A percentile compares a stretch with the other conserved stretches of the same genome.
These are phyloP conservation scores for Eurosta solidaginis DNA, from an alignment of 1,140 invertebrate species.

Conservation along the genomic window DNA sequence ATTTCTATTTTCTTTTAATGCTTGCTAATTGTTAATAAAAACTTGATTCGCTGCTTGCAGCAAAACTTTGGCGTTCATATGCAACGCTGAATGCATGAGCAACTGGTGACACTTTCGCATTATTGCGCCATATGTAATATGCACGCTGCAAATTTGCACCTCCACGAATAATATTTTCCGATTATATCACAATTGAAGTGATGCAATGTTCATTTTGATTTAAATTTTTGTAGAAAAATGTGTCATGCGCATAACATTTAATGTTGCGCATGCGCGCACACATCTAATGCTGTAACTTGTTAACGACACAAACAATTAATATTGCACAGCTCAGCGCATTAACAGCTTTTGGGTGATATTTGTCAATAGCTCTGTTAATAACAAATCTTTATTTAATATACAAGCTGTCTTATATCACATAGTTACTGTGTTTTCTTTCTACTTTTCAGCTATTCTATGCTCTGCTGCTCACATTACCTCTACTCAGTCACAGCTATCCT, in stretches of 20 bases:
- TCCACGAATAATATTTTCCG: no score
- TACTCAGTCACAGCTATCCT: constrained; percentile 46
- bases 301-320: not conserved
- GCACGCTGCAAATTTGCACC: no score
- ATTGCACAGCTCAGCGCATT: no score
- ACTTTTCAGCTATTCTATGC: constrained; percentile 38
- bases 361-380: not conserved
- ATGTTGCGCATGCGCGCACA: not conserved
- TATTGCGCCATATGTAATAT: no score
- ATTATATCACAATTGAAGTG: no score
- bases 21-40: no score
- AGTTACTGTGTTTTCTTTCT: not conserved
- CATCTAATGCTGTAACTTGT: not conserved
- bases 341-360: no score
- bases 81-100: no score
- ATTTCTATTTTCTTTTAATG: no score
- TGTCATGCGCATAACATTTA: not conserved
- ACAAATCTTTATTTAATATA: not conserved
- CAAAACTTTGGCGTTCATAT: no score
- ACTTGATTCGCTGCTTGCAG: no score
- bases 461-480: constrained; percentile 44
- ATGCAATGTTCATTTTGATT: not conserved
- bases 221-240: not conserved
- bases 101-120: no score
- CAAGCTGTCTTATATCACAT: not conserved